Conservation (phyloP, 2,797 vertebrate species). For the Natrix natrix region DNA sequence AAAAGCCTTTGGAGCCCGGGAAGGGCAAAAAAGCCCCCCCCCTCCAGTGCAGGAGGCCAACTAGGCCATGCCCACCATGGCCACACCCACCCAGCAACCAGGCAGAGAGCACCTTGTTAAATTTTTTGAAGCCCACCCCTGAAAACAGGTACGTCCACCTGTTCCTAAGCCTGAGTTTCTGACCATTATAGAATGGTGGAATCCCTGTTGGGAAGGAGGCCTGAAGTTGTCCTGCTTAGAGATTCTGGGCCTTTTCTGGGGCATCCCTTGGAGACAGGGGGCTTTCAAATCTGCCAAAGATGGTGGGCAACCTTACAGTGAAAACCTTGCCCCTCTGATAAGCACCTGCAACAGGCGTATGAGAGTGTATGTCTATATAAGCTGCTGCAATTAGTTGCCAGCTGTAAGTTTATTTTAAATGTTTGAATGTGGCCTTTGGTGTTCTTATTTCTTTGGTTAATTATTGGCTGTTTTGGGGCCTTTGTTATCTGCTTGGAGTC, state of each 20-base stretch:
- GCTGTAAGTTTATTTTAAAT: neutral
- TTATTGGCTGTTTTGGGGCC: neutral
- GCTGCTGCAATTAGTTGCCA: neutral
- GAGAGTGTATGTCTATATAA: neutral
- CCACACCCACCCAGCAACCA: no score
- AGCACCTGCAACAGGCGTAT: neutral
- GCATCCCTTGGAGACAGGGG: neutral
- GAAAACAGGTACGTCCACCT: neutral
- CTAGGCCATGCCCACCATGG: no score
- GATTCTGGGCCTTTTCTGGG: constrained; percentile 43
- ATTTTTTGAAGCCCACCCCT: no score
- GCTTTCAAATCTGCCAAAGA: neutral
- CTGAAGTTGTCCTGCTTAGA: constrained; percentile 22
- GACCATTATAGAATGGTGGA: rapidly evolving
- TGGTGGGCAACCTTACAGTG: neutral
- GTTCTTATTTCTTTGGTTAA: neutral
- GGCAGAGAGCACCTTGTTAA: no score
- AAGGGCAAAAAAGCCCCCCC: no score
- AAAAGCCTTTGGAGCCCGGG: no score
- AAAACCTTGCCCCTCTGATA: neutral
- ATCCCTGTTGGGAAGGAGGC: neutral
- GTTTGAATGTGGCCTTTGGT: neutral
- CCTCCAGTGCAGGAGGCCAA: no score
- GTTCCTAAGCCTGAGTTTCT: neutral
- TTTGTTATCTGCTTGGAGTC: neutral